Evolutionary conservation across 2,113 vertebrate genomes (phyloP).

Genomic region (Esox niger): DNA sequence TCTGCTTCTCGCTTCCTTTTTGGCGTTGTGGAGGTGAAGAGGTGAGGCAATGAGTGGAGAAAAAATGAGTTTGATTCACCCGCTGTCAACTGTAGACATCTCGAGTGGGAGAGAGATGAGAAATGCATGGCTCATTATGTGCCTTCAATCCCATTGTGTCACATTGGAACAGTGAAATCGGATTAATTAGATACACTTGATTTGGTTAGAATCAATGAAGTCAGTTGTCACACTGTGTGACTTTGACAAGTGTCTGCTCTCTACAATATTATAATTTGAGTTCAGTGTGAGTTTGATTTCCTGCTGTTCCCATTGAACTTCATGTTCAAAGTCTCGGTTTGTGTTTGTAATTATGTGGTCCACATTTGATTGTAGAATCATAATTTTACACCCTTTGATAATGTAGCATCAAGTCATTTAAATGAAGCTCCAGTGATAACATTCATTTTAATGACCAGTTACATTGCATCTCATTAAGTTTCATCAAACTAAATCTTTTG

Average conservation of each 20-base stretch:
- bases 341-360: no score
- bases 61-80: no score
- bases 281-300: neutral
- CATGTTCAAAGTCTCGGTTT: no score
- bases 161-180: neutral
- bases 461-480: neutral
- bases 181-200: neutral
- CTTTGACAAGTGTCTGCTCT: neutral
- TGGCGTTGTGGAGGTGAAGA: no score
- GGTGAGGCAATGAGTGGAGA: no score
- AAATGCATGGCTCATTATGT: neutral
- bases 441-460: neutral
- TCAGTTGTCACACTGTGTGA: neutral
- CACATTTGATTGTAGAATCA: no score
- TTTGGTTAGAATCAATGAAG: constrained; percentile 1
- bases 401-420: no score
- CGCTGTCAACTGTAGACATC: neutral
- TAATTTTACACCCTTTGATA: neutral
- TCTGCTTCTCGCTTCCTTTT: no score
- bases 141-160: neutral
- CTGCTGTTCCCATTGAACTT: no score
- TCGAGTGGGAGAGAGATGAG: neutral
- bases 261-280: neutral
- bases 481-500: no score
- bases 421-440: no score